Conservation (phyloP, 2,797 vertebrate species). For the Potorous gilbertii region DNA sequence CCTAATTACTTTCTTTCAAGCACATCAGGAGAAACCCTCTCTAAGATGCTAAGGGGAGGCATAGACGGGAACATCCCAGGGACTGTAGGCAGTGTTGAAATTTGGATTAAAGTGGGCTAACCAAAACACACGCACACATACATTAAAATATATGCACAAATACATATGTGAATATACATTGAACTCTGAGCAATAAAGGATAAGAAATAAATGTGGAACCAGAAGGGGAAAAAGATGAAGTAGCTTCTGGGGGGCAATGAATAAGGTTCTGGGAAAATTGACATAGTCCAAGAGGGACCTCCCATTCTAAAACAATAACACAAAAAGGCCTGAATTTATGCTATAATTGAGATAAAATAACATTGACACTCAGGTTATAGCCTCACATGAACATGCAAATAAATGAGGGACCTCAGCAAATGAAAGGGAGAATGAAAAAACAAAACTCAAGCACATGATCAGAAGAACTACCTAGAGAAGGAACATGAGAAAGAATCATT, state of each 20-base stretch:
- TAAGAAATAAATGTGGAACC: neutral
- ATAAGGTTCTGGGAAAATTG: neutral
- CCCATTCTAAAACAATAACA: neutral
- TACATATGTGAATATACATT: neutral
- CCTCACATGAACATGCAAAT: neutral
- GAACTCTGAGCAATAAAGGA: neutral
- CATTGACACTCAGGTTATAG: neutral
- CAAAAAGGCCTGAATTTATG: neutral
- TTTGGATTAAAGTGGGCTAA: neutral
- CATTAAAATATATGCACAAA: neutral
- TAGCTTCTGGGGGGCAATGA: neutral
- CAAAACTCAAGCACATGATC: neutral
- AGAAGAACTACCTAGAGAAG: neutral
- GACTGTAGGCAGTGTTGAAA: neutral
- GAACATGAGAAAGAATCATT: neutral
- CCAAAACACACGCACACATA: neutral
- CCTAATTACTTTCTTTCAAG: slow-evolving; percentile 45
- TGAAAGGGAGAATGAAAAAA: neutral
- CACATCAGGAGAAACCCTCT: slow-evolving; percentile 22
- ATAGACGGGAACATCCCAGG: neutral
- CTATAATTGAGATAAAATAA: neutral
- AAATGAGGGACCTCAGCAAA: neutral
- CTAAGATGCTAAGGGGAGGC: neutral
- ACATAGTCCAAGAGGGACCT: neutral
- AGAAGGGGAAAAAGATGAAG: neutral